phyloP scores from a whole-genome alignment of 2,113 vertebrate species.

The Loxodonta africana region DNA sequence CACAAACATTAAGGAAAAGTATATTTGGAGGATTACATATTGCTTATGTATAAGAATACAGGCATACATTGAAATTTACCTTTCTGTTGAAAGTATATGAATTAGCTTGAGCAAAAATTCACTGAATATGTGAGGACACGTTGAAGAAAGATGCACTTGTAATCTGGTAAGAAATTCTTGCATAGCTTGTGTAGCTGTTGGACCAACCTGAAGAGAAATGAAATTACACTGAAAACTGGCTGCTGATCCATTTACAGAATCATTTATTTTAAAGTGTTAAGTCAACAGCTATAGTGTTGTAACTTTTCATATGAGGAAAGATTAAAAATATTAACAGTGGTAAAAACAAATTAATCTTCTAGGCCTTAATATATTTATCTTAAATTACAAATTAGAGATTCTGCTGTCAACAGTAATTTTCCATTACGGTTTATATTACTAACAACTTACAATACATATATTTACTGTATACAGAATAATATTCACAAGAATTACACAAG shows the following conservation, averaged over 20 bases:
- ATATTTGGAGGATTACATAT: neutral
- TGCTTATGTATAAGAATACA: neutral
- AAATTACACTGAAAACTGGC: constrained; percentile 2
- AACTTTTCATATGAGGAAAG: neutral
- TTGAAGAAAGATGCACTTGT: constrained; percentile 98
- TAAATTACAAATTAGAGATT: neutral
- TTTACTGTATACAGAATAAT: neutral
- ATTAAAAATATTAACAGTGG: neutral
- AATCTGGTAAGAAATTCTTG: constrained; percentile 98
- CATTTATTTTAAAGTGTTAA: neutral
- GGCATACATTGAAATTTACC: constrained; percentile 87
- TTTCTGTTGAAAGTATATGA: constrained; percentile 98
- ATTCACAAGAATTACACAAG: neutral
- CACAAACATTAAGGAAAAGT: neutral
- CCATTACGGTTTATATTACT: neutral
- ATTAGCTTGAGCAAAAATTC: constrained; percentile 98
- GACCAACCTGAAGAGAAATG: constrained; percentile 92
- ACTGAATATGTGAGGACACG: constrained; percentile 98
- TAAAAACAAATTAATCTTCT: neutral
- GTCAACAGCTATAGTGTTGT: neutral
- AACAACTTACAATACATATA: neutral
- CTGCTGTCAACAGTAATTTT: neutral
- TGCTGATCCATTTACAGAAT: neutral
- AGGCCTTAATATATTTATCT: neutral
- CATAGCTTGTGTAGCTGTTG: constrained; percentile 99